These are phyloP conservation scores for Agapornis canus DNA, from an alignment of 2,797 vertebrate genomes.

Conservation along the genomic window DNA sequence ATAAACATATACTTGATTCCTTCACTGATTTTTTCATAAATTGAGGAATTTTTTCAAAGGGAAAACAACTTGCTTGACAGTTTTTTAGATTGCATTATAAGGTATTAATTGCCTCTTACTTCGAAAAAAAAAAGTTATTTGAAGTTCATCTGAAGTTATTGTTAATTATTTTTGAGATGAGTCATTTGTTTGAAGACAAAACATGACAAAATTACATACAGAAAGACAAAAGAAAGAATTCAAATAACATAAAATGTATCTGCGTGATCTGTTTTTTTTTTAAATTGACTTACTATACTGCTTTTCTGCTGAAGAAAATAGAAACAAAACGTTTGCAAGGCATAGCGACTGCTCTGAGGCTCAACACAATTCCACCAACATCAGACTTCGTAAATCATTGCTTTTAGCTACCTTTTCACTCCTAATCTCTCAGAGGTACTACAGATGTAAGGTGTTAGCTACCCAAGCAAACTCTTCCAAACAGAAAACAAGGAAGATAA, in stretches of 20 bases:
- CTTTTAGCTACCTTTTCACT: background rate
- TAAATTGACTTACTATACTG: background rate
- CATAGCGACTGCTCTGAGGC: background rate
- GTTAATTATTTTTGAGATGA: background rate
- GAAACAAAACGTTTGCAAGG: background rate
- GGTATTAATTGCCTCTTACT: background rate
- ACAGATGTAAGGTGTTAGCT: background rate
- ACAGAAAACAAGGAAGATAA: background rate
- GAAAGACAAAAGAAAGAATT: background rate
- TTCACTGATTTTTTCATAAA: background rate
- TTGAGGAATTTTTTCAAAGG: background rate
- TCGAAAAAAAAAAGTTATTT: background rate
- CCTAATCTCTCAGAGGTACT: background rate
- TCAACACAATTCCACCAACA: background rate
- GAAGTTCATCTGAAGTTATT: background rate
- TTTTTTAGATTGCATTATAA: background rate
- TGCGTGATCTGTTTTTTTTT: rapidly evolving
- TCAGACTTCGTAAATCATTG: background rate
- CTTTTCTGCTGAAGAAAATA: background rate
- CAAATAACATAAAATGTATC: background rate
- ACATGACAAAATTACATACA: background rate
- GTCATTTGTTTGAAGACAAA: background rate
- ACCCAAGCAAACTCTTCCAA: background rate
- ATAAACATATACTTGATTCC: background rate
- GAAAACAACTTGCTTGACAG: background rate